Conservation (phyloP, 2,888 invertebrate genomes). For the Cremastobaeus sp. region DNA sequence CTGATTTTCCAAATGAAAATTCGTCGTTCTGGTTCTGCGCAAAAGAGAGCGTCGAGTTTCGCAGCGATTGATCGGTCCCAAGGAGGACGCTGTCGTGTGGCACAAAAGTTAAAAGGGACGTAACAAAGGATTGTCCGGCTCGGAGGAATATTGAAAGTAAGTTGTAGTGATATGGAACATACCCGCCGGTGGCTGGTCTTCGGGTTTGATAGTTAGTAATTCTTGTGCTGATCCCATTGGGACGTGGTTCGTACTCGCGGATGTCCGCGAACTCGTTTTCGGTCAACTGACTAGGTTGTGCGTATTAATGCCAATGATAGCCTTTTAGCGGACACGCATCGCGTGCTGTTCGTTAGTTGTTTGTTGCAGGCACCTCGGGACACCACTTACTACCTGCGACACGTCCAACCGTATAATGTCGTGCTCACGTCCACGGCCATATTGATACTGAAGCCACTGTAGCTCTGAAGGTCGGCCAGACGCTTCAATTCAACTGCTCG, state of each 20-base stretch:
- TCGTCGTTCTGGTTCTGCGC: slow-evolving; percentile 32
- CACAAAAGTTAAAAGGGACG: slow-evolving; percentile 14
- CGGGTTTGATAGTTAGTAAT: slow-evolving; percentile 21
- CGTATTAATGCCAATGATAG: background rate
- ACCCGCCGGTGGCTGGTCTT: slow-evolving; percentile 41
- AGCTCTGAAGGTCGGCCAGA: slow-evolving; percentile 4
- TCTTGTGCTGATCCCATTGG: slow-evolving; percentile 42
- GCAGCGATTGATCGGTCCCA: slow-evolving; percentile 34
- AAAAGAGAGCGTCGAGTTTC: slow-evolving; percentile 34
- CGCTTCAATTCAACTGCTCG: background rate
- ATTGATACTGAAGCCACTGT: slow-evolving; percentile 50
- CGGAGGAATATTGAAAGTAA: slow-evolving; percentile 29
- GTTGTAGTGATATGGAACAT: slow-evolving; percentile 19
- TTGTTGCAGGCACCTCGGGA: slow-evolving; percentile 10
- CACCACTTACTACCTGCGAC: slow-evolving; percentile 51
- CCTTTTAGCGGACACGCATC: slow-evolving; percentile 16
- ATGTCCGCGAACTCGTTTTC: slow-evolving; percentile 1
- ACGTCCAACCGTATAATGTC: slow-evolving; percentile 24
- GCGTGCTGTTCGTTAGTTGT: background rate
- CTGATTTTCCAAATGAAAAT: slow-evolving; percentile 66
- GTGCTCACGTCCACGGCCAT: slow-evolving; percentile 48
- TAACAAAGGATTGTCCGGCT: slow-evolving; percentile 3
- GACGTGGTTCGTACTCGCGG: slow-evolving; percentile 12
- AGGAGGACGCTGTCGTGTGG: slow-evolving; percentile 7
- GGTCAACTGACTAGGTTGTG: slow-evolving; percentile 6